phyloP scores from a whole-genome alignment of 2,888 invertebrate species.

The Alentia gelatinosa region DNA sequence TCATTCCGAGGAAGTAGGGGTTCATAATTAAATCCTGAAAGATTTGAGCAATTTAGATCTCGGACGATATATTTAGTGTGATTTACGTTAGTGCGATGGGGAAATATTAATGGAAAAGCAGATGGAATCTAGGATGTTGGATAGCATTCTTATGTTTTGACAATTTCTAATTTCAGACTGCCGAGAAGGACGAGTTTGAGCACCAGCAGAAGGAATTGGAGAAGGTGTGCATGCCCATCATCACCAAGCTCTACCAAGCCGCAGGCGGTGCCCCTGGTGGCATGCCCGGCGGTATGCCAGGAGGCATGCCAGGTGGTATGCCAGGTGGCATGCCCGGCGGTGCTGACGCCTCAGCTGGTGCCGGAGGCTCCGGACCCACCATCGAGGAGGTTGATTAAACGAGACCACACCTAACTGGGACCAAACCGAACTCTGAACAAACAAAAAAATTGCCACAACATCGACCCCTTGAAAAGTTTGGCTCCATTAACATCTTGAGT shows the following conservation, averaged over 20 bases:
- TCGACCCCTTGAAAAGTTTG: no score
- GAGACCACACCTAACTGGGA: no score
- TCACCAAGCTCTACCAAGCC: slow-evolving; percentile 95
- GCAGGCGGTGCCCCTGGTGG: slow-evolving; percentile 78
- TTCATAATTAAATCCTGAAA: no score
- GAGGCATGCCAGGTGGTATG: slow-evolving; percentile 79
- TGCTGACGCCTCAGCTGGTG: slow-evolving; percentile 65
- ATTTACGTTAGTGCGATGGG: neutral
- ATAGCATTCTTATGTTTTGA: no score
- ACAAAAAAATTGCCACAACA: no score
- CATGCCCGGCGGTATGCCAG: slow-evolving; percentile 86
- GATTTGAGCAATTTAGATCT: no score
- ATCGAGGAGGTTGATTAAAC: slow-evolving; percentile 84
- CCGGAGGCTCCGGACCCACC: slow-evolving; percentile 79
- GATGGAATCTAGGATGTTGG: no score
- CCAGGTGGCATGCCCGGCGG: slow-evolving; percentile 18
- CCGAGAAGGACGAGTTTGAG: slow-evolving; percentile 96
- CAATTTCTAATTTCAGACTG: slow-evolving; percentile 84
- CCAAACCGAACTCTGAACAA: no score
- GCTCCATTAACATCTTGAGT: no score
- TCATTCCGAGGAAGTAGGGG: no score
- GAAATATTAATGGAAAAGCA: no score
- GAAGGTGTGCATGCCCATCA: slow-evolving; percentile 94
- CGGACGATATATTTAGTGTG: no score
- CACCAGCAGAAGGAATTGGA: slow-evolving; percentile 97